Evolutionary conservation across 2,113 vertebrate species (phyloP).

Genomic region (Callorhinus ursinus): DNA sequence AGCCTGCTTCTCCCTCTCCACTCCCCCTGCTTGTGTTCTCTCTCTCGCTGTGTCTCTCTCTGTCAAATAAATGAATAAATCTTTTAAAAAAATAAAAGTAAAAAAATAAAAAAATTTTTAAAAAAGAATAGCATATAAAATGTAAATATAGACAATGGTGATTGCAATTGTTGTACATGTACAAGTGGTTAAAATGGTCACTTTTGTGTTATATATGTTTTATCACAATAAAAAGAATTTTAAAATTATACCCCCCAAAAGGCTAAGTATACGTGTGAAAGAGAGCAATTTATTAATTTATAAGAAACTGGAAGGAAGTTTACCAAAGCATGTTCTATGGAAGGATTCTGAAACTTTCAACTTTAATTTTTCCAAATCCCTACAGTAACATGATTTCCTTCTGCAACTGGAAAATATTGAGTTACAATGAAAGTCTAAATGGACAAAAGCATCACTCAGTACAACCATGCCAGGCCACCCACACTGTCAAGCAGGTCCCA

Average conservation of each 20-base stretch:
- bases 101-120: neutral
- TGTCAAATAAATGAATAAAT: neutral
- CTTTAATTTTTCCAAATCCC: constrained; percentile 11
- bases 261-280: neutral
- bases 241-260: neutral
- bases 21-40: neutral
- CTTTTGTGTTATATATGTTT: neutral
- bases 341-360: neutral
- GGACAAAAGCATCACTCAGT: neutral
- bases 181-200: neutral
- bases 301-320: neutral
- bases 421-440: neutral
- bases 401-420: neutral
- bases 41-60: neutral
- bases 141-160: neutral
- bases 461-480: neutral
- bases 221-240: neutral
- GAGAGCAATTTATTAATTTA: neutral
- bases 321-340: neutral
- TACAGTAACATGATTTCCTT: neutral
- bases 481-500: neutral
- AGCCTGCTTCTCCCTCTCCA: neutral
- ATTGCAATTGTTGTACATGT: neutral
- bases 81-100: too few species aligned
- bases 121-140: neutral